Evolutionary conservation across 2,888 invertebrate species (phyloP).

Genomic region (Drosophila demipolita): DNA sequence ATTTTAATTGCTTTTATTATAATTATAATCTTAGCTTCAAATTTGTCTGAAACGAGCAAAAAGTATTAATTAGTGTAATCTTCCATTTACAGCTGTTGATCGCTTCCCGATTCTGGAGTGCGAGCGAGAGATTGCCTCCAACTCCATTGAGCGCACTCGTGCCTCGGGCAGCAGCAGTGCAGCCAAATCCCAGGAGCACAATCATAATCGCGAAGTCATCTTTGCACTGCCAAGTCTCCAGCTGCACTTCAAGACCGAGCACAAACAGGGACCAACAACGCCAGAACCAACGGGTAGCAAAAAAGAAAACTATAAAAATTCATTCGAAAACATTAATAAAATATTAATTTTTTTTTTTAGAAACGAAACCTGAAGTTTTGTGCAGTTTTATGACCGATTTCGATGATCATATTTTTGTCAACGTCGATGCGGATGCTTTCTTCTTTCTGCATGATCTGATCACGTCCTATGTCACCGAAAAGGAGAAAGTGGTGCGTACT

Average conservation of each 20-base stretch:
- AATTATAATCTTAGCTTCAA: too few relatives aligned
- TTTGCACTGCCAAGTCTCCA: slow-evolving; percentile 97
- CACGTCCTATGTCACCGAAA: slow-evolving; percentile 97
- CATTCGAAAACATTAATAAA: background rate
- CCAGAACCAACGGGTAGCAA: slow-evolving; percentile 88
- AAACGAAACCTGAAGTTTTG: slow-evolving; percentile 94
- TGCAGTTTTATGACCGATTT: slow-evolving; percentile 99
- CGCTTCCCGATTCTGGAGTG: slow-evolving; percentile 95
- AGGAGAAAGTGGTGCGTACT: slow-evolving; percentile 90
- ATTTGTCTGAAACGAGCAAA: background rate
- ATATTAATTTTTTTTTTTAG: slow-evolving; percentile 83
- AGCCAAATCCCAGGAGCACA: slow-evolving; percentile 90
- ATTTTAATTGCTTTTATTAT: too few relatives aligned
- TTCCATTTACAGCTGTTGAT: slow-evolving; percentile 90
- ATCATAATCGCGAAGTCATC: slow-evolving; percentile 97
- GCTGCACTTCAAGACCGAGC: slow-evolving; percentile 96
- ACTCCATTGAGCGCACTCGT: slow-evolving; percentile 87
- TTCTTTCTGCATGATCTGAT: slow-evolving; percentile 99
- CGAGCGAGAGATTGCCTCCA: slow-evolving; percentile 88
- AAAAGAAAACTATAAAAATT: background rate
- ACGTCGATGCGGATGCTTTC: slow-evolving; percentile 99
- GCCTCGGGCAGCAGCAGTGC: slow-evolving; percentile 85
- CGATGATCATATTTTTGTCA: slow-evolving; percentile 99
- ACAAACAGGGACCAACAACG: slow-evolving; percentile 91
- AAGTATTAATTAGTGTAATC: background rate